phyloP scores from a whole-genome alignment of 2,888 invertebrate genomes.

The Pseudococcus longispinus region DNA sequence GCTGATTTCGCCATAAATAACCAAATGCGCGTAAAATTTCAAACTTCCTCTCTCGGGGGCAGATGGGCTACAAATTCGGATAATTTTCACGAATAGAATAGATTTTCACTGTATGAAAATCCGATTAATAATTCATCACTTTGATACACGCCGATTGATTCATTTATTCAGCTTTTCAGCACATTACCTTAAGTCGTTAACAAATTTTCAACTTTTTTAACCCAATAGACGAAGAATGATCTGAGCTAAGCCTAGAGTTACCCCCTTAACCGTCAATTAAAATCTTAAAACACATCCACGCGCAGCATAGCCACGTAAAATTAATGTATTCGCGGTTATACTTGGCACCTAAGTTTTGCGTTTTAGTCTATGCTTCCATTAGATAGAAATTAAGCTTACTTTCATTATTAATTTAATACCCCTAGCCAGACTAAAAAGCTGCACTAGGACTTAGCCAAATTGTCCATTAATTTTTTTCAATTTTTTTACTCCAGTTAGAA shows the following conservation, averaged over 20 bases:
- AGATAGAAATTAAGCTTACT: neutral
- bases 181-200: neutral
- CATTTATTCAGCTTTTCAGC: neutral
- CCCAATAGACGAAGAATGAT: neutral
- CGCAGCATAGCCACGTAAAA: neutral
- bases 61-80: neutral
- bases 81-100: neutral
- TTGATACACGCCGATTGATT: neutral
- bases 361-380: neutral
- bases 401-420: slow-evolving; percentile 17
- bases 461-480: slow-evolving; percentile 15
- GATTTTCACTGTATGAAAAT: neutral
- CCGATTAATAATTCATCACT: neutral
- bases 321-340: slow-evolving; percentile 21
- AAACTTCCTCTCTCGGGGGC: neutral
- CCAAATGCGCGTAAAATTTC: neutral
- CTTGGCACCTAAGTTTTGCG: slow-evolving; percentile 3
- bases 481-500: neutral
- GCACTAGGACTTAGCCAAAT: neutral
- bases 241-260: neutral
- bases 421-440: neutral
- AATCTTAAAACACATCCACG: neutral
- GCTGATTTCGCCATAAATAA: neutral
- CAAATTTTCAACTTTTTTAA: neutral
- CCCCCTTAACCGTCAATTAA: neutral